Evolutionary conservation across 1,140 invertebrate genomes (phyloP).

Genomic region (Drosophila triauraria): DNA sequence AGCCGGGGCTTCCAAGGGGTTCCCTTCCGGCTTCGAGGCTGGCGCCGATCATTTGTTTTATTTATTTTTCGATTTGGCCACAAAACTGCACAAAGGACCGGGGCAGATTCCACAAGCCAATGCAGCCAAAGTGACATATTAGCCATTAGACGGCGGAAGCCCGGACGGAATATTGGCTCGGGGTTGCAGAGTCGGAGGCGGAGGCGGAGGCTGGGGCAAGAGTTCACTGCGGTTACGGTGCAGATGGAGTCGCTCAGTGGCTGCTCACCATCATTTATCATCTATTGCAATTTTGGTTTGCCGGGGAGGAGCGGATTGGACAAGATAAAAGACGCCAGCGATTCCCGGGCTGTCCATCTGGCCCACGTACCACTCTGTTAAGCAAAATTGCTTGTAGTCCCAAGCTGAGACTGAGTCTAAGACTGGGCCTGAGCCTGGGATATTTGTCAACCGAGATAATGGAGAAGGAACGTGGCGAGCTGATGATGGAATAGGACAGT

Average conservation of each 20-base stretch:
- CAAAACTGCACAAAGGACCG: slow-evolving; percentile 48
- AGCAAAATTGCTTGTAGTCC: slow-evolving; percentile 37
- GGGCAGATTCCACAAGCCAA: slow-evolving; percentile 47
- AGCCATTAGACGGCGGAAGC: slow-evolving; percentile 57
- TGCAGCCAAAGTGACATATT: slow-evolving; percentile 76
- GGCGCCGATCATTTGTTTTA: slow-evolving; percentile 74
- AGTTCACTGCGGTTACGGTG: slow-evolving; percentile 60
- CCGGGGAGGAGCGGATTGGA: slow-evolving; percentile 10
- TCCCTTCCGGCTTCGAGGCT: background rate
- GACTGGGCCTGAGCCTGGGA: background rate
- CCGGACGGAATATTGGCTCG: slow-evolving; percentile 15
- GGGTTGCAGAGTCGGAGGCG: background rate
- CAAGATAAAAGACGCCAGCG: slow-evolving; percentile 41
- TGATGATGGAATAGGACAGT: slow-evolving; percentile 28
- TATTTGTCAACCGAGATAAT: slow-evolving; percentile 46
- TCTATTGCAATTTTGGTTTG: slow-evolving; percentile 74
- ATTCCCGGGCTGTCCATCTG: slow-evolving; percentile 26
- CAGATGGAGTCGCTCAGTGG: slow-evolving; percentile 53
- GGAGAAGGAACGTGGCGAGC: background rate
- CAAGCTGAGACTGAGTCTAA: slow-evolving; percentile 14
- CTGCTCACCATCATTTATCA: slow-evolving; percentile 72
- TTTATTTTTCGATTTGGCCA: slow-evolving; percentile 80
- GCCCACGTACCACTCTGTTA: slow-evolving; percentile 37
- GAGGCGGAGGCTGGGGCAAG: slow-evolving; percentile 9
- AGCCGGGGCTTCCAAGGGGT: slow-evolving; percentile 22